Evolutionary conservation across 2,113 vertebrate genomes (phyloP).

Genomic region (Ploceus nigricollis): DNA sequence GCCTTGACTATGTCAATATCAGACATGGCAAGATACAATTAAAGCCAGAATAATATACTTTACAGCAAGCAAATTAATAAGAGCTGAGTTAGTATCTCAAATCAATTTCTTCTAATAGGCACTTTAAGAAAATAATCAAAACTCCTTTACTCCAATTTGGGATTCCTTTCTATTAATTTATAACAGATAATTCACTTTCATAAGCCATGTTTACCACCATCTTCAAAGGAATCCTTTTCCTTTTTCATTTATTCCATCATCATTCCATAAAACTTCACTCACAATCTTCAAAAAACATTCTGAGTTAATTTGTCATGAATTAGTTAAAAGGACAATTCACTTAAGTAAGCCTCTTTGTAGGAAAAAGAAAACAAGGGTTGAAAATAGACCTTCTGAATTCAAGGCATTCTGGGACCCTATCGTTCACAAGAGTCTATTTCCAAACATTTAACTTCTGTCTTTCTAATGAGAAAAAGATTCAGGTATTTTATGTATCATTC

Average conservation of each 20-base stretch:
- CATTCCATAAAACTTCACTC: background rate
- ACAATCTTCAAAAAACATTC: background rate
- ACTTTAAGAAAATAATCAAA: constrained; percentile 20
- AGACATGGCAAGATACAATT: background rate
- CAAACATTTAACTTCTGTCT: background rate
- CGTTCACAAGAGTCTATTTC: rapidly evolving
- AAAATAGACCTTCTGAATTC: background rate
- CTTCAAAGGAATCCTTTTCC: background rate
- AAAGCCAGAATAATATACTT: background rate
- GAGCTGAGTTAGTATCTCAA: background rate
- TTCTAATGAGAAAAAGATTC: background rate
- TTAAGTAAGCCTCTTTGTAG: background rate
- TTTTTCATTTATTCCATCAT: background rate
- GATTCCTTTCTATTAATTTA: background rate
- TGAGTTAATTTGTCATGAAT: background rate
- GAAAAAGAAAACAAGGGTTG: background rate
- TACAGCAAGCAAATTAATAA: background rate
- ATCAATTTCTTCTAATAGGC: constrained; percentile 25
- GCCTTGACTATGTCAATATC: background rate
- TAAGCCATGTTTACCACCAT: background rate
- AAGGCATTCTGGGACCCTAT: background rate
- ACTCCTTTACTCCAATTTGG: background rate
- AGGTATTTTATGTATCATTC: background rate
- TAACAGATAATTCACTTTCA: background rate
- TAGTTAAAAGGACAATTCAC: background rate